phyloP scores from a whole-genome alignment of 1,140 invertebrate species.

The Metopolophium dirhodum region DNA sequence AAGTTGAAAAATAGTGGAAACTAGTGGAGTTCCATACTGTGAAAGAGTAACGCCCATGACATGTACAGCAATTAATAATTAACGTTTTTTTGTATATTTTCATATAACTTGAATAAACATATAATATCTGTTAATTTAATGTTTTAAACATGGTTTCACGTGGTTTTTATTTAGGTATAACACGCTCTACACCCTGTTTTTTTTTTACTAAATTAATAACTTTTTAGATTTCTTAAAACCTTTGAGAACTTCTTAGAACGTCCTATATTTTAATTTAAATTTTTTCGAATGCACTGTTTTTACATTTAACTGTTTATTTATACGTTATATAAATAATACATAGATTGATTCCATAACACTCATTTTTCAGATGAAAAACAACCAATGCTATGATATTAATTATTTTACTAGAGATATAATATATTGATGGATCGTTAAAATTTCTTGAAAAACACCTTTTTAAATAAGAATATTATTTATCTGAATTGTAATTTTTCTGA shows the following conservation, averaged over 20 bases:
- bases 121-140: neutral
- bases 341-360: neutral
- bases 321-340: neutral
- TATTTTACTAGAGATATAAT: neutral
- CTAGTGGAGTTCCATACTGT: neutral
- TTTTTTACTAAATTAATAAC: neutral
- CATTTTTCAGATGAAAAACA: neutral
- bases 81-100: neutral
- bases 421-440: neutral
- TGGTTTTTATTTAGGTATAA: neutral
- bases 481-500: neutral
- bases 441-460: neutral
- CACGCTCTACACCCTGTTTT: neutral
- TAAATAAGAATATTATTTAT: neutral
- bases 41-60: neutral
- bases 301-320: too few species aligned
- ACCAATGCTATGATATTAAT: neutral
- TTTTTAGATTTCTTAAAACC: neutral
- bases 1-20: constrained; percentile 3
- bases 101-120: neutral
- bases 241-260: too few species aligned
- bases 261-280: too few species aligned
- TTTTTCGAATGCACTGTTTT: too few species aligned
- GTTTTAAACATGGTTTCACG: neutral
- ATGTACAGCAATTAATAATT: neutral